Evolutionary conservation across 1,140 invertebrate genomes (phyloP), one percentile per base, ranked within the genome.

Genomic region (Brachionus plicatilis): DNA sequence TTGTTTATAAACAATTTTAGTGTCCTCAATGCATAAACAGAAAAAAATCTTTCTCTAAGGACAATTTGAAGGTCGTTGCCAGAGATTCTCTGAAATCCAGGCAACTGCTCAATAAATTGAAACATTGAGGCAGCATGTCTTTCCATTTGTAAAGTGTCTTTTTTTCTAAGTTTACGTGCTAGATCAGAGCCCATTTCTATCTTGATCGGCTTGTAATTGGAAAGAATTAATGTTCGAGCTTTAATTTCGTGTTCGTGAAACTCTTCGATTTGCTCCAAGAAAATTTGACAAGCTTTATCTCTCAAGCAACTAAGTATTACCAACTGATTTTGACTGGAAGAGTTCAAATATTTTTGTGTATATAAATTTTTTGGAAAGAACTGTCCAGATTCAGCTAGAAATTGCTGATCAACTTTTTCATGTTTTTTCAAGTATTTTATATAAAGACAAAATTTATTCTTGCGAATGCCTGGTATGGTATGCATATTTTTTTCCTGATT

Each of bases 261-360:
- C 27, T 80, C 78, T 20, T 60, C 5, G 4, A 24, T 60, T 17
- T 53, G 24, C n/a, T 60, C 50, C 1, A 20, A 1, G 47, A n/a
- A 80, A 14, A 80, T 53, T 80, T 80, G 78, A 56, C 17, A 80
- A n/a, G 78, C 47, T 24, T 80, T 80, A 20, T 80, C 76, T 47
- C 45, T 47, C 20, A 80, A 37, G 14, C 12, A 37, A 65, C 43
- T 56, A 17, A 72, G 11, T 20, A 80, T 27, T 37, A 80, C 20
- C 24, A 53, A 24, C 4, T 78, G 20, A 80, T 20, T 80, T 20
- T 56, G n/a, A 29, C 27, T 14, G n/a, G 24, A 29, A 14, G 8
- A 33, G 11, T 56, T 56, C 37, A 80, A 37, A 80, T 65, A 80
- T n/a, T 56, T 47, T 24, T 80, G 24, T 4, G n/a, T 53, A 17